Evolutionary conservation across 2,113 vertebrate genomes (phyloP).

Genomic region (Menura novaehollandiae): DNA sequence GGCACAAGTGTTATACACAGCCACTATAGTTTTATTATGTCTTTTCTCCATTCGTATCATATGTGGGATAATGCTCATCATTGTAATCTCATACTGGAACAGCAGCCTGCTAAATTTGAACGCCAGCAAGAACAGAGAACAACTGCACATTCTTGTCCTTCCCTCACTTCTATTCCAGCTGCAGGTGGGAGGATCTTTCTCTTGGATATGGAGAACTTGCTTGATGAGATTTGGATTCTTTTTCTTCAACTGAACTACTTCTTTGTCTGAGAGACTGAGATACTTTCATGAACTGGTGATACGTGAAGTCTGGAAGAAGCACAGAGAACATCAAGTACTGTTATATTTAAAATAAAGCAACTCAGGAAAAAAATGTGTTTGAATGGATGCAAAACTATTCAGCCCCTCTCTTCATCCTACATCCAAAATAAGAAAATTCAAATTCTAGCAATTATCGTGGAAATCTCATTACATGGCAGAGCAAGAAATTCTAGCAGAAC

Average conservation of each 20-base stretch:
- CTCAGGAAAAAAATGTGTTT: neutral
- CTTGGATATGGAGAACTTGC: neutral
- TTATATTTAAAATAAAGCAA: neutral
- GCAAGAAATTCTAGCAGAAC: neutral
- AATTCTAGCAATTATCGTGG: neutral
- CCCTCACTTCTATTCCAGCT: neutral
- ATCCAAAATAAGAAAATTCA: neutral
- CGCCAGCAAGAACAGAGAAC: neutral
- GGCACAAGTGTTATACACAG: neutral
- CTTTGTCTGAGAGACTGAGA: neutral
- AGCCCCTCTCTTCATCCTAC: neutral
- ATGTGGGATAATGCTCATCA: constrained; percentile 18
- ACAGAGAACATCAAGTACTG: neutral
- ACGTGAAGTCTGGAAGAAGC: neutral
- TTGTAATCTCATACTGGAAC: neutral
- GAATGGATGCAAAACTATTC: neutral
- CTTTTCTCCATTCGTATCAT: neutral
- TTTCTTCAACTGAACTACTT: neutral
- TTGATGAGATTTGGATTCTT: neutral
- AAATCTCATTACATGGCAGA: neutral
- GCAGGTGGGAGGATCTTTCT: constrained; percentile 32
- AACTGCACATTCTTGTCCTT: constrained; percentile 19
- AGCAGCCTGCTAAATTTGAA: constrained; percentile 9
- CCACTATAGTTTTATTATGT: neutral
- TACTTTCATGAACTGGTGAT: neutral